Percentiles rank a stretch among this genome's conserved stretches.
Evolutionary conservation across 2,113 vertebrate genomes (phyloP).

Genomic region (Halcyon malimbica): DNA sequence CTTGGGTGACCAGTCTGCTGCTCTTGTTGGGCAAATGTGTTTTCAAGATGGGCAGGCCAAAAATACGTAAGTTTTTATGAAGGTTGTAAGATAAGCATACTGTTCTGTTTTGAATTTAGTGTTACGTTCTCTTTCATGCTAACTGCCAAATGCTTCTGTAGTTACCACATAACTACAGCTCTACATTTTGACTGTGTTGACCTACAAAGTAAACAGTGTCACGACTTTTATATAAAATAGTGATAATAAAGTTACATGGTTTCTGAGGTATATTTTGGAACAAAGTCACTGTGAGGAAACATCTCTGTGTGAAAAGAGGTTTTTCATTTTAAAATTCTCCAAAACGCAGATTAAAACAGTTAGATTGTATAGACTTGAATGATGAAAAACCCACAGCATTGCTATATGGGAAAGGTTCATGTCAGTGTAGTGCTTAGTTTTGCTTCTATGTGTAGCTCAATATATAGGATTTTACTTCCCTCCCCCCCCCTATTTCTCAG

Average conservation of each 20-base stretch:
- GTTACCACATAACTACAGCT: not conserved
- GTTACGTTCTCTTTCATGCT: not conserved
- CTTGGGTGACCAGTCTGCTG: conserved; percentile 97
- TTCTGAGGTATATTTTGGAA: not conserved
- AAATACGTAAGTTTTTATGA: conserved; percentile 88
- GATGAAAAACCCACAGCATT: not conserved
- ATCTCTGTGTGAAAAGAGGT: not conserved
- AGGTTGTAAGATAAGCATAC: not conserved
- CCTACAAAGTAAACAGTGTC: not conserved
- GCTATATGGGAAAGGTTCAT: not conserved
- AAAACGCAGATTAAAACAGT: not conserved
- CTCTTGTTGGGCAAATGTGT: conserved; percentile 97
- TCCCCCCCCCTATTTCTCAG: not conserved
- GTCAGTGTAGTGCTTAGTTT: not conserved
- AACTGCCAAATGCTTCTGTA: not conserved
- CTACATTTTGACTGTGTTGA: not conserved
- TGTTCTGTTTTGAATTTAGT: not conserved
- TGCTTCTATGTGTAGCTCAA: not conserved
- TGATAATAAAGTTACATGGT: not conserved
- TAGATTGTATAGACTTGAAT: not conserved
- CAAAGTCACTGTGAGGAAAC: not conserved
- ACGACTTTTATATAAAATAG: not conserved
- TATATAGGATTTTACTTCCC: not conserved
- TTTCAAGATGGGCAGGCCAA: conserved; percentile 93
- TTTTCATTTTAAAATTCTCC: not conserved